Evolutionary conservation across 2,888 invertebrate genomes (phyloP).

Genomic region (Dichetophora obliterata): DNA sequence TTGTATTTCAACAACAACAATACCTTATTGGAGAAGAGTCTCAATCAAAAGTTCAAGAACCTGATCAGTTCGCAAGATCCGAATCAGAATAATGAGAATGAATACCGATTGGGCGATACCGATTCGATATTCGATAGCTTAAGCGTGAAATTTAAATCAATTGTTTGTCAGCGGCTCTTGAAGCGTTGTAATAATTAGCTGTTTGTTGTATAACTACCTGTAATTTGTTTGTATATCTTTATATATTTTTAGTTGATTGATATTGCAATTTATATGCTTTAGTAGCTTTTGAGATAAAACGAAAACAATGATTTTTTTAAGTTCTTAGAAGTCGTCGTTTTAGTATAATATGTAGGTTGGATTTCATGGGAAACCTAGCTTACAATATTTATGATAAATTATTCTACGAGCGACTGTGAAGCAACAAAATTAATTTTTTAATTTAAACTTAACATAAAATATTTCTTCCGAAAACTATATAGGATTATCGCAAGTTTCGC

Average conservation of each 20-base stretch:
- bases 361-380: no score
- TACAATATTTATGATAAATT: no score
- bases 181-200: conserved; percentile 64
- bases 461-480: no score
- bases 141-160: conserved; percentile 68
- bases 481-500: no score
- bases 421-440: no score
- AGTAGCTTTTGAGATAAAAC: background rate
- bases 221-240: conserved; percentile 47
- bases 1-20: conserved; percentile 69
- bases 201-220: conserved; percentile 38
- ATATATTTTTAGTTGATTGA: conserved; percentile 21
- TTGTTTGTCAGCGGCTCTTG: conserved; percentile 67
- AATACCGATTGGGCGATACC: conserved; percentile 63
- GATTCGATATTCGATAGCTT: conserved; percentile 68
- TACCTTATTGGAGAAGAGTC: conserved; percentile 64
- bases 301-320: background rate
- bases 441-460: no score
- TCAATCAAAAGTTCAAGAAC: conserved; percentile 66
- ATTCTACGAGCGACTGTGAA: no score
- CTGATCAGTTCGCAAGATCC: conserved; percentile 54
- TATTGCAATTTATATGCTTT: conserved; percentile 8
- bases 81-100: conserved; percentile 52
- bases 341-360: no score
- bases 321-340: background rate